These are phyloP conservation scores for Panthera leo DNA, from an alignment of 2,113 vertebrate species.

Conservation along the genomic window DNA sequence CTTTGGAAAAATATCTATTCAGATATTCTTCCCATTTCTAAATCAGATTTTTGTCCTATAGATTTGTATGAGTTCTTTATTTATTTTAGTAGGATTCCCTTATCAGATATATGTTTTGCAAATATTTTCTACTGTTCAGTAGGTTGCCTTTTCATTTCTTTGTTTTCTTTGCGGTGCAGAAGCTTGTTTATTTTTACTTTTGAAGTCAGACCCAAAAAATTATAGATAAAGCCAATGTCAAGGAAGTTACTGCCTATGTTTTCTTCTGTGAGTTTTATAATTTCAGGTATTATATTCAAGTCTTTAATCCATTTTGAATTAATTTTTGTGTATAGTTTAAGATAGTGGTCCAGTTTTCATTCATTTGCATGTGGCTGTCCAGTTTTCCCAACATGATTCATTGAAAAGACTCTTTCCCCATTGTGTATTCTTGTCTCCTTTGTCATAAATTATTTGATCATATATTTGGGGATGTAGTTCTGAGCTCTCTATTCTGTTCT, in stretches of 20 bases:
- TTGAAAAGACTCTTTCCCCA: background rate
- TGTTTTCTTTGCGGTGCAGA: background rate
- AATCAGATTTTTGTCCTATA: background rate
- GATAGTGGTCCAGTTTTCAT: background rate
- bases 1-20: background rate
- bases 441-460: background rate
- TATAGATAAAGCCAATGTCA: background rate
- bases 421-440: background rate
- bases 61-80: background rate
- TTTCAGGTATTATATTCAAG: background rate
- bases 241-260: background rate
- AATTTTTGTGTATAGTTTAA: background rate
- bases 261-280: background rate
- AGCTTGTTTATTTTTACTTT: background rate
- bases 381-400: background rate
- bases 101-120: background rate
- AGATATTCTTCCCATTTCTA: background rate
- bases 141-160: background rate
- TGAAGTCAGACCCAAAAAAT: background rate
- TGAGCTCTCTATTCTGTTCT: background rate
- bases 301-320: background rate
- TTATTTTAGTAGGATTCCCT: background rate
- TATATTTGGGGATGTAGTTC: background rate
- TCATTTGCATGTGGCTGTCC: background rate
- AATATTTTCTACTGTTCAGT: background rate